phyloP scores from a whole-genome alignment of 2,113 vertebrate genomes.

The Semnornis frantzii region DNA sequence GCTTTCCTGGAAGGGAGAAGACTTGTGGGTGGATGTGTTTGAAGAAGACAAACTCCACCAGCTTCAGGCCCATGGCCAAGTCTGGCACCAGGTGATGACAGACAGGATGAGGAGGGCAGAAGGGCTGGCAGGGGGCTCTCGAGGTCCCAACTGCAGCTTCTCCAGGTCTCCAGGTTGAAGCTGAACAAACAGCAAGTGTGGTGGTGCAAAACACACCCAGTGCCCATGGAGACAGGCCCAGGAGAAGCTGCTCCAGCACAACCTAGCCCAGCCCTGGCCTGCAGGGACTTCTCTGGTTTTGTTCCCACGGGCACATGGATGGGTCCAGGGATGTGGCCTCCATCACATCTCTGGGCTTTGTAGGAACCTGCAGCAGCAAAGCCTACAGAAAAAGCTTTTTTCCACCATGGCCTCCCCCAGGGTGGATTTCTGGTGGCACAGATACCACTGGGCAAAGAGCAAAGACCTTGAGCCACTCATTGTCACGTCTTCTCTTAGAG shows the following conservation, averaged over 20 bases:
- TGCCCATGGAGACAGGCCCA: accelerated
- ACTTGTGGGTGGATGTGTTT: background rate
- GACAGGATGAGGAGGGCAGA: accelerated
- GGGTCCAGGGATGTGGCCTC: background rate
- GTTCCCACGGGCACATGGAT: background rate
- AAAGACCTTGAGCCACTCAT: background rate
- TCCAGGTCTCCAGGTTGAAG: too few relatives aligned
- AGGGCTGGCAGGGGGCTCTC: too few relatives aligned
- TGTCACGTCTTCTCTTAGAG: background rate
- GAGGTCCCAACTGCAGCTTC: background rate
- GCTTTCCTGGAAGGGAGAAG: background rate
- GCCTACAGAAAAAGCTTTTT: background rate
- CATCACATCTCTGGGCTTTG: accelerated
- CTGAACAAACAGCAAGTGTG: background rate
- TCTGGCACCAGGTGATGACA: background rate
- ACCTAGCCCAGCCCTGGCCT: background rate
- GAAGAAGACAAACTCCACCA: background rate
- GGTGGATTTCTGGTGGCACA: background rate
- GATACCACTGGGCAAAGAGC: background rate
- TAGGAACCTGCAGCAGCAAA: background rate
- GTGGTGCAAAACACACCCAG: accelerated
- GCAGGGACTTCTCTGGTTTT: background rate
- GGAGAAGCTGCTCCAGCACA: background rate
- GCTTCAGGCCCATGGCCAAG: background rate
- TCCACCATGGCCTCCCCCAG: too few relatives aligned